Conservation (phyloP, 2,888 invertebrate genomes). For the Euzophera pinguis region DNA sequence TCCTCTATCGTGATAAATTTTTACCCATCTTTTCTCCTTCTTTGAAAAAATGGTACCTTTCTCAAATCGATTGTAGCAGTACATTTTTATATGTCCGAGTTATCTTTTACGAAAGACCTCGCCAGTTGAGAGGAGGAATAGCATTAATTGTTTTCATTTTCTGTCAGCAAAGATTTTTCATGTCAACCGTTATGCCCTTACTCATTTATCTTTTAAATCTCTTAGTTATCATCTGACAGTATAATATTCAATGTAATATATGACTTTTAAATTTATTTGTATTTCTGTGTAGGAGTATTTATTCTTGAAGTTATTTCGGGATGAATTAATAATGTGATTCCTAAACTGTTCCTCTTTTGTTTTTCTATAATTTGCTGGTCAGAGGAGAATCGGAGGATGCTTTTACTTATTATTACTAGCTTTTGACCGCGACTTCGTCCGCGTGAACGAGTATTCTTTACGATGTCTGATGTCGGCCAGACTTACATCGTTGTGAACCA, state of each 20-base stretch:
- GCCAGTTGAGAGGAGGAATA: neutral
- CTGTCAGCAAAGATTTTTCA: neutral
- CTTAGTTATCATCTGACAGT: neutral
- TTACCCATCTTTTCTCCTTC: neutral
- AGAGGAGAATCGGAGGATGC: neutral
- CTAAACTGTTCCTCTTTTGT: neutral
- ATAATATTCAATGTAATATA: neutral
- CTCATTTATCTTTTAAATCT: neutral
- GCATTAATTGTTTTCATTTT: too few species aligned
- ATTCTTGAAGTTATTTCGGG: neutral
- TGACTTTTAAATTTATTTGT: neutral
- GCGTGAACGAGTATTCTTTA: too few species aligned
- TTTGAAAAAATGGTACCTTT: neutral
- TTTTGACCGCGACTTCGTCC: neutral
- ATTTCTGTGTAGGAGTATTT: too few species aligned
- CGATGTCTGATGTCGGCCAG: too few species aligned
- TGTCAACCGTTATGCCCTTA: neutral
- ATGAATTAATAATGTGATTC: neutral
- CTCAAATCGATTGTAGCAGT: neutral
- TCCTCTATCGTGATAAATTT: neutral
- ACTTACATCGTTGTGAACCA: too few species aligned
- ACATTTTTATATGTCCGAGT: neutral
- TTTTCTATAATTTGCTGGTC: neutral
- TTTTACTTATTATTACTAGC: neutral
- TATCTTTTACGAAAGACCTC: neutral